These are phyloP conservation scores for Vulpes lagopus DNA, from an alignment of 2,113 vertebrate species.

Conservation along the genomic window DNA sequence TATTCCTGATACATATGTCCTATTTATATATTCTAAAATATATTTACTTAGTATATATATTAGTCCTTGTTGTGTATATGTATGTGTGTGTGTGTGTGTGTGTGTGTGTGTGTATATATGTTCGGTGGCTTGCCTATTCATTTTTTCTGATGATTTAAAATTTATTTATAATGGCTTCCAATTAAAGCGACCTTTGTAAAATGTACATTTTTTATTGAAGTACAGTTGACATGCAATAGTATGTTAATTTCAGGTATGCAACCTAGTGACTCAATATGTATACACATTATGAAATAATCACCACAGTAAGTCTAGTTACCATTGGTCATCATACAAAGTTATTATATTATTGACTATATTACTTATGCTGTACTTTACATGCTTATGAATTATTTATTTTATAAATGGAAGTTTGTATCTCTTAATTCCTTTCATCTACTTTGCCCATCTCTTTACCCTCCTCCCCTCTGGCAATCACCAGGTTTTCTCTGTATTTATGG, in stretches of 20 bases:
- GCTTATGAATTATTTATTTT: not conserved
- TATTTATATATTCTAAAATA: constrained; percentile 51
- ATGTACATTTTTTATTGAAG: not conserved
- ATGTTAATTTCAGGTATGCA: not conserved
- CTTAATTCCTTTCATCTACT: not conserved
- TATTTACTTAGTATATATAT: not conserved
- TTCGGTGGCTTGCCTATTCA: not conserved
- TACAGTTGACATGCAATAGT: not conserved
- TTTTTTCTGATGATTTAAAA: not conserved
- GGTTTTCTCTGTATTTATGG: not conserved
- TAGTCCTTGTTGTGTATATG: not conserved
- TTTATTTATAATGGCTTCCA: not conserved
- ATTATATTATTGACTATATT: not conserved
- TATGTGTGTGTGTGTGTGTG: not conserved
- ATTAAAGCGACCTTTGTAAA: not conserved
- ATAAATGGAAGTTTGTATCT: not conserved
- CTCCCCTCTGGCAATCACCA: not conserved
- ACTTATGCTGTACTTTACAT: not conserved
- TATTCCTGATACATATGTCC: not conserved
- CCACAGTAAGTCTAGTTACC: not conserved
- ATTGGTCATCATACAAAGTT: not conserved
- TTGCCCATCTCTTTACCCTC: not conserved
- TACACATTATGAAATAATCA: not conserved
- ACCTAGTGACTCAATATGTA: not conserved
- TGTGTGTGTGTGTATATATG: not conserved